Percentiles rank a stretch among this genome's conserved stretches.
These are phyloP conservation scores for Fregetta grallaria DNA, from an alignment of 2,113 vertebrate genomes.

Conservation along the genomic window DNA sequence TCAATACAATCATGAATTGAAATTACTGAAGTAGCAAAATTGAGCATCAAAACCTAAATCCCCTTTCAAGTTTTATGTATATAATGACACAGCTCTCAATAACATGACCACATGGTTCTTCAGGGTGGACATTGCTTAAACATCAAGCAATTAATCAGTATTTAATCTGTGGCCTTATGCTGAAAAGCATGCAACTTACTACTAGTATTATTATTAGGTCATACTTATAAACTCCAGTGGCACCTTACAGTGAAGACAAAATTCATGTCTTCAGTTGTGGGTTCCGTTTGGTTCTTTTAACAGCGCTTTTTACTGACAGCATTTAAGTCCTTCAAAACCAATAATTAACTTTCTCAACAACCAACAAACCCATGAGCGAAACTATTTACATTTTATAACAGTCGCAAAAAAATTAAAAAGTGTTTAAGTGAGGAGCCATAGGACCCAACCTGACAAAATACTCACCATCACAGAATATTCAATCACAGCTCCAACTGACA, in stretches of 20 bases:
- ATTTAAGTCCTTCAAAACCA: background rate
- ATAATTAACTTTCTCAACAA: background rate
- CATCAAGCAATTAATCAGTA: background rate
- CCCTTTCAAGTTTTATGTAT: background rate
- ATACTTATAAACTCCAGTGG: background rate
- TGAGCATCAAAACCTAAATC: background rate
- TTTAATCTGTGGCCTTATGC: background rate
- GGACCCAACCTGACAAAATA: background rate
- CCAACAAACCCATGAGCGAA: background rate
- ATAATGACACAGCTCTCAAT: background rate
- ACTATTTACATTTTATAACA: background rate
- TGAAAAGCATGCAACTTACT: background rate
- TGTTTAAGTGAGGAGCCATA: background rate
- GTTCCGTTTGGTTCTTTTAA: background rate
- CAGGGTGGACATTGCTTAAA: background rate
- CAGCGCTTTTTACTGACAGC: background rate
- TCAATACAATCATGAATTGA: background rate
- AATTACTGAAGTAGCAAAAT: background rate
- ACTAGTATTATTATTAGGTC: background rate
- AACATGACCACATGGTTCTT: background rate
- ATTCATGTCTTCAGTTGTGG: background rate
- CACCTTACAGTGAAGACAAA: background rate
- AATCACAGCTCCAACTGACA: background rate
- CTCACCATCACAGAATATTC: background rate
- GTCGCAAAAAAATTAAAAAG: background rate